Evolutionary conservation across 2,113 vertebrate species (phyloP), one percentile per base, ranked within the genome.

Genomic region (Chaetodon trifascialis): DNA sequence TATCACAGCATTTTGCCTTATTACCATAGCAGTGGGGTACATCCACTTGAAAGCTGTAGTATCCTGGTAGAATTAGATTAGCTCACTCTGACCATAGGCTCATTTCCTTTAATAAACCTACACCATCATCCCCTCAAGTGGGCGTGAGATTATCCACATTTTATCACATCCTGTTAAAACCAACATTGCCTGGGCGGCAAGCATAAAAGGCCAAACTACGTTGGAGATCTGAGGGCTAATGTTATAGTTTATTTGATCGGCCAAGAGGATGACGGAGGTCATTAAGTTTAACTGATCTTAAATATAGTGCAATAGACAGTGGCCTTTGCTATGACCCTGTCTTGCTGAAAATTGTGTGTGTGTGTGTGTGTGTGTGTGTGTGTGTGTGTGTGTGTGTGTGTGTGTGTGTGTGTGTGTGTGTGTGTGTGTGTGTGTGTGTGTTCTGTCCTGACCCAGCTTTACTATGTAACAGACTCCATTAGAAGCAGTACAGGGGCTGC

Each of bases 211-310:
- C 76, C 91, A 86, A 90, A 89, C 76, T 79, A 47, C 14, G 11
- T 82, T 73, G 30, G 59, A 59, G 67, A 70, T 64, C 67, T 5
- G 21, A 15, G 44, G 25, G 52, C 80, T 87, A 86, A 90, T 86
- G 84, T 84, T 80, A 51, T 88, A 82, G 85, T 91, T 90, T 91
- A 90, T 91, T 85, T 89, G 79, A 91, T 85, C 79, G 87, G 68
- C 80, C 71, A 79, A 68, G 65, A 79, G 79, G 83, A 89, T 86
- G 58, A 88, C 86, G 80, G 89, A 86, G 86, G 90, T 91, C 84
- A 84, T 93, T 90, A 91, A 91, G 67, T 94, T 93, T 92, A 94
- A 94, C 79, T 85, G 86, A 86, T 92, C 87, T 92, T 89, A 83
- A 91, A 92, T 85, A 85, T 73, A 84, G 47, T 2, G 65, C 79